Conservation (phyloP, 1,140 invertebrate genomes). For the Drosophila nasuta region DNA sequence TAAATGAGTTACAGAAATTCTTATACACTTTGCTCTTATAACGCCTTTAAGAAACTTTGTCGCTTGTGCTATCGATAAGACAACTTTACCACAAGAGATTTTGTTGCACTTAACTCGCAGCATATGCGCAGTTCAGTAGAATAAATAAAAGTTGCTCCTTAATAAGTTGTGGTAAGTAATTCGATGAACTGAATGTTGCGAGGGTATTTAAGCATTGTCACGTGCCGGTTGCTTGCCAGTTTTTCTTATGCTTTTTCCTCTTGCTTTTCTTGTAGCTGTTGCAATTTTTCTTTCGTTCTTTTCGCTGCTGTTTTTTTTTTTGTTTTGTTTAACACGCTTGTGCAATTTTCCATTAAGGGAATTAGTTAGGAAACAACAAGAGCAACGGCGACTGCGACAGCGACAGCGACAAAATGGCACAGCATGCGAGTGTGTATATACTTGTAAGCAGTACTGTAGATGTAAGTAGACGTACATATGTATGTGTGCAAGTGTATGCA, state of each 20-base stretch:
- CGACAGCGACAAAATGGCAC: slow-evolving; percentile 40
- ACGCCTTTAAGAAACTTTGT: too few species aligned
- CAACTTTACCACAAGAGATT: too few species aligned
- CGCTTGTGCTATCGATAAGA: too few species aligned
- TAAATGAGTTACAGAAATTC: too few species aligned
- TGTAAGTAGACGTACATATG: neutral
- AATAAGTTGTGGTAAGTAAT: neutral
- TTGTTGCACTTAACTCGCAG: too few species aligned
- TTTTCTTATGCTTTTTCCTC: neutral
- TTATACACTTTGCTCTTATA: too few species aligned
- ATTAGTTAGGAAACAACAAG: slow-evolving; percentile 72
- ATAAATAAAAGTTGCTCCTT: neutral
- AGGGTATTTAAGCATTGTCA: slow-evolving; percentile 41
- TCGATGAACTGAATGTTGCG: slow-evolving; percentile 3
- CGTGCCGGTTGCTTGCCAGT: slow-evolving; percentile 20
- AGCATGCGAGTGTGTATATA: slow-evolving; percentile 32
- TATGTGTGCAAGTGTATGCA: slow-evolving; percentile 25
- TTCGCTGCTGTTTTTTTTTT: neutral
- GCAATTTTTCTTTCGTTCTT: slow-evolving; percentile 36
- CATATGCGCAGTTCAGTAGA: neutral
- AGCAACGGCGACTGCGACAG: slow-evolving; percentile 17
- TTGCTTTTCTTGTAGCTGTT: neutral
- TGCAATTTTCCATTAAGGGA: slow-evolving; percentile 79
- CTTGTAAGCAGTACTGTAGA: slow-evolving; percentile 33
- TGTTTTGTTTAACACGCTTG: slow-evolving; percentile 54